Base-by-base conservation (phyloP, 1,140 invertebrate genomes). In the Vanessa tameamea region DNA sequence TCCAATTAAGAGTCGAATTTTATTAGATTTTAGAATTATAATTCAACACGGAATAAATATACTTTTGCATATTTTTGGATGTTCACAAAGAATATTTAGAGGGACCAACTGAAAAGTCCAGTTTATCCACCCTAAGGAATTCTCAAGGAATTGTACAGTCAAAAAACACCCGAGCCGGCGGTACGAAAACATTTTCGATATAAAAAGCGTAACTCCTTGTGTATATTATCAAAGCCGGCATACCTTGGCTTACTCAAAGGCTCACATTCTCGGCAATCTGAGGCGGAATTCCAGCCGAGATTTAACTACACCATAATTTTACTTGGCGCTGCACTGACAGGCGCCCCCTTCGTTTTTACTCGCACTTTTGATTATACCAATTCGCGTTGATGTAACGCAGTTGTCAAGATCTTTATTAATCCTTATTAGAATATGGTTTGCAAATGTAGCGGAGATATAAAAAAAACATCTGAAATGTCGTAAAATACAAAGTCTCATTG, bases 291-390 rank as follows among this genome's bases (percentile, higher is more conserved):
- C 80, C 80, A 51, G 57, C 37, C 66, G 71, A 73, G 82, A 82
- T 83, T 82, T 83, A 83, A 80, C 77, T 74, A 78, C 76, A 69
- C 63, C 63, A 78, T 83, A 81, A 81, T 78, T 81, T 81, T 69
- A 78, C 76, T 74, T 76, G 63, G 74, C 53, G 75, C 72, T 73
- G 64, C 76, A 74, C 55, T 69, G 75, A 77, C 76, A 70, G 71
- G 64, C 59, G 65, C 71, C 59, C 71, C 47, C 71, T 61, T 63
- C 63, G 65, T 75, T 73, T 80, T 55, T 50, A 37, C 65, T 67
- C 65, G 47, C 37, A 37, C 31, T 63, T 70, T 70, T 70, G 57
- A 70, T 70, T 64, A 63, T 23, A 64, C 57, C 59, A 70, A 64
- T 70, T 59, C 48, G 64, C 63, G 37, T 55, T 61, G 43, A 53